A percentile compares a stretch with the other conserved stretches of the same genome.
These are phyloP conservation scores for Asbolus verrucosus DNA, from an alignment of 1,140 invertebrate species.

Conservation along the genomic window DNA sequence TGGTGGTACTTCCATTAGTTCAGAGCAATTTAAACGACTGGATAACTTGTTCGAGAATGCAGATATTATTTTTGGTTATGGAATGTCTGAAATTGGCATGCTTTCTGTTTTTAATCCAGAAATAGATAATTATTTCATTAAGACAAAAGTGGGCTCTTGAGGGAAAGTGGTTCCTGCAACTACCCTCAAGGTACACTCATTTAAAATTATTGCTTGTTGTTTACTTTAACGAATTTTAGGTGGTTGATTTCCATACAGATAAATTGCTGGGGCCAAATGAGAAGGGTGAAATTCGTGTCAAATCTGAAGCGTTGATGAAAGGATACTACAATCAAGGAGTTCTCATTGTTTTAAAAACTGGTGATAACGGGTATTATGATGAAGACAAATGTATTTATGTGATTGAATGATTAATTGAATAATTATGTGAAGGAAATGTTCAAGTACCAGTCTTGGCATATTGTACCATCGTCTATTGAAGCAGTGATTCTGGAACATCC, in stretches of 20 bases:
- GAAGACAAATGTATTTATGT: constrained; percentile 73
- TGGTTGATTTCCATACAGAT: constrained; percentile 49
- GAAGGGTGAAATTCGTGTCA: constrained; percentile 50
- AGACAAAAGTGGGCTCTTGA: constrained; percentile 16
- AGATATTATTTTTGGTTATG: constrained; percentile 12
- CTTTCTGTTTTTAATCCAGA: constrained; percentile 1
- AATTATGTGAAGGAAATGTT: constrained; percentile 87
- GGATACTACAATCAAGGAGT: constrained; percentile 55
- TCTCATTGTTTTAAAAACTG: constrained; percentile 74
- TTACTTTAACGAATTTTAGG: constrained; percentile 43
- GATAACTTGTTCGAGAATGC: background rate
- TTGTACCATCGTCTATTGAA: constrained; percentile 81
- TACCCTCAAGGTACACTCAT: background rate
- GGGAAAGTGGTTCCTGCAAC: constrained; percentile 3
- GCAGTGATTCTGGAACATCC: constrained; percentile 77
- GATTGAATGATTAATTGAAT: constrained; percentile 78
- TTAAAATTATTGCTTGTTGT: background rate
- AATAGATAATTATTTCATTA: background rate
- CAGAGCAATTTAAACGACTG: background rate
- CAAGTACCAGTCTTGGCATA: constrained; percentile 69
- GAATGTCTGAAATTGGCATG: constrained; percentile 5
- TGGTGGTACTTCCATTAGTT: constrained; percentile 1
- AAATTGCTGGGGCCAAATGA: constrained; percentile 48
- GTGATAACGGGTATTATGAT: constrained; percentile 78
- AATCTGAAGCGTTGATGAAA: constrained; percentile 31